Base-by-base conservation (phyloP, 2,888 invertebrate genomes). In the Hirtodrosophila cameraria region DNA sequence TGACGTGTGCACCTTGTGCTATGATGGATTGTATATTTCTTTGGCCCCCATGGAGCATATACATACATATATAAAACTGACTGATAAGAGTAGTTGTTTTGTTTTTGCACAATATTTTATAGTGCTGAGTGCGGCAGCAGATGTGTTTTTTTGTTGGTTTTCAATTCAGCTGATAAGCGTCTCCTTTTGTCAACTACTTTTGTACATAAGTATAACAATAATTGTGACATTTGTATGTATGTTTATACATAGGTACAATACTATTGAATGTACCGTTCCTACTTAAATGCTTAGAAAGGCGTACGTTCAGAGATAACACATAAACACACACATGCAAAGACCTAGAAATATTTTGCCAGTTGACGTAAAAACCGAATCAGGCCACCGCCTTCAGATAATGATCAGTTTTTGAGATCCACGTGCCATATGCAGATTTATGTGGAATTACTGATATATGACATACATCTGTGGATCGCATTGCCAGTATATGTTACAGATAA, bases 1-100 rank as follows among this genome's bases (percentile, higher is more conserved):
- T 65, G 45, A 60, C 69, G 61, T 41, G 45, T 36, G 35, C 30
- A 63, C 43, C 64, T 62, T 54, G 20, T 27, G 25, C 43, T 20
- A 15, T n/a, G n/a, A 61, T 60, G 20, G 31, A 11, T 50, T 30
- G 16, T 39, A 50, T 60, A 52, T 20, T 52, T 33, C 42, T 20
- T 60, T 50, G 58, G 43, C 59, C 64, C 45, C 39, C 64, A 49
- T 35, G 23, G 12, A 9, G 11, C 27, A 38, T 20, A 11, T n/a
- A 6, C 15, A n/a, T 36, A 33, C 9, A 12, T 31, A 31, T 8
- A 25, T 6, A 20, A n/a, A n/a, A n/a, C n/a, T 31, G 16, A n/a
- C 33, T 16, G 52, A 53, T 53, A 35, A 53, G 25, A 20, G 28
- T 18, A 39, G 12, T 38, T 38, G 20, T 28, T 62, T 62, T 61